Percentiles rank a stretch among this genome's conserved stretches.
phyloP scores from a whole-genome alignment of 2,888 invertebrate species.

The Dermolepida albohirtum region DNA sequence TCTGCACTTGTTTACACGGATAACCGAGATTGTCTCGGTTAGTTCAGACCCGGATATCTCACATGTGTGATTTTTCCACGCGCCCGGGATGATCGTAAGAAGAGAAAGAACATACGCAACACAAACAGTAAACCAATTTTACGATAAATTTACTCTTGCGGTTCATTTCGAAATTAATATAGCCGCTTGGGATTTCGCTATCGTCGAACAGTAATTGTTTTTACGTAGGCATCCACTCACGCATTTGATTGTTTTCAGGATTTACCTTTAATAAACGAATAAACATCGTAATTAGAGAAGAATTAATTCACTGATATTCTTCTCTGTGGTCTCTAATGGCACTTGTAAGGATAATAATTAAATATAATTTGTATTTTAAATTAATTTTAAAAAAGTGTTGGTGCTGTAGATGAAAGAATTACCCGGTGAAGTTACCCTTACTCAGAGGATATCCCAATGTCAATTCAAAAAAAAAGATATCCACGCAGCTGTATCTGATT shows the following conservation, averaged over 20 bases:
- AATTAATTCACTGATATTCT: too few relatives aligned
- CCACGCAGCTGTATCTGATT: too few relatives aligned
- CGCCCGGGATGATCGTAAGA: not conserved
- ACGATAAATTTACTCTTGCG: conserved; percentile 19
- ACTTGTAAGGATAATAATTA: too few relatives aligned
- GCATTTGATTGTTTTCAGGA: not conserved
- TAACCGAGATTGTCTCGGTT: conserved; percentile 24
- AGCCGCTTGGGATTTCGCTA: conserved; percentile 1
- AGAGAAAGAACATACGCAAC: conserved; percentile 5
- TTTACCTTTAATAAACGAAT: too few relatives aligned
- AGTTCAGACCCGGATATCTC: conserved; percentile 4
- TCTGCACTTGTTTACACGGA: conserved; percentile 28
- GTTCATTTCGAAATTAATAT: conserved; percentile 10
- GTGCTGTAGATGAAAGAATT: too few relatives aligned
- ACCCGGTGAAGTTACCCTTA: too few relatives aligned
- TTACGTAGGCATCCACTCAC: not conserved
- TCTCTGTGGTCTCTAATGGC: too few relatives aligned
- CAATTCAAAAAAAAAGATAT: too few relatives aligned
- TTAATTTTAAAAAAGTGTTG: too few relatives aligned
- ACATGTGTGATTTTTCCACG: conserved; percentile 15
- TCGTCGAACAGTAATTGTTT: conserved; percentile 8
- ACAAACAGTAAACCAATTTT: conserved; percentile 20
- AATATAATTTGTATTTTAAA: too few relatives aligned
- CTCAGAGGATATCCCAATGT: too few relatives aligned
- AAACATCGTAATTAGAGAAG: too few relatives aligned